Percentiles rank a stretch among this genome's conserved stretches.
Evolutionary conservation across 2,113 vertebrate genomes (phyloP).

Genomic region (Fulica atra): DNA sequence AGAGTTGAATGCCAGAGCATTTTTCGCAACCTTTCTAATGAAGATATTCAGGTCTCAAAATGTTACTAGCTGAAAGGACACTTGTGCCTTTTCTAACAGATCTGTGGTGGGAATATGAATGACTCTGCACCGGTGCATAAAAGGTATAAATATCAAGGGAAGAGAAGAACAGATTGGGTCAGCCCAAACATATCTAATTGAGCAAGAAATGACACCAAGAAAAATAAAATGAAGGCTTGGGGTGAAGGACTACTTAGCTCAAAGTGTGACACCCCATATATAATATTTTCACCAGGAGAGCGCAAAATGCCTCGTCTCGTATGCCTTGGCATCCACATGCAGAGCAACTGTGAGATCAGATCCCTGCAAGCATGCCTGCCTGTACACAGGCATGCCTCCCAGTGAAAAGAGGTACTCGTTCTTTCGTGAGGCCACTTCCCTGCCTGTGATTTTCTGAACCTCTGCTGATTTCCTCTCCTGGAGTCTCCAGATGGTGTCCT

Average conservation of each 20-base stretch:
- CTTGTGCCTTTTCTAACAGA: neutral
- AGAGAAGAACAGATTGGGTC: neutral
- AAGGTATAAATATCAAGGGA: constrained; percentile 1
- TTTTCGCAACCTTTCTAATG: constrained; percentile 1
- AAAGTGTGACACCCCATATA: neutral
- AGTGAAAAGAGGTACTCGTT: neutral
- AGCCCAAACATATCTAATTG: neutral
- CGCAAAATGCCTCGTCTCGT: fast-evolving
- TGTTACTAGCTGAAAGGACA: neutral
- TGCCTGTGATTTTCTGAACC: neutral
- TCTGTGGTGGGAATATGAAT: constrained; percentile 8
- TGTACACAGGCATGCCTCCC: neutral
- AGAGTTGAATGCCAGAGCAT: neutral
- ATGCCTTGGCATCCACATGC: neutral
- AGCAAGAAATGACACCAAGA: neutral
- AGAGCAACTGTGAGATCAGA: neutral
- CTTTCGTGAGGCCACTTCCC: neutral
- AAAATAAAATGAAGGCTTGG: neutral
- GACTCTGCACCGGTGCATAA: neutral
- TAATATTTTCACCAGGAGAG: neutral
- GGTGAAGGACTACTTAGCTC: neutral
- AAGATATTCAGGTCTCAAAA: constrained; percentile 17
- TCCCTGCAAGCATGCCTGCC: neutral
- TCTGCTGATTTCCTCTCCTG: neutral
- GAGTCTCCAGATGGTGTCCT: neutral